Percentiles rank a stretch among this genome's conserved stretches.
phyloP scores from a whole-genome alignment of 2,113 vertebrate genomes.

The Microtus oregoni region DNA sequence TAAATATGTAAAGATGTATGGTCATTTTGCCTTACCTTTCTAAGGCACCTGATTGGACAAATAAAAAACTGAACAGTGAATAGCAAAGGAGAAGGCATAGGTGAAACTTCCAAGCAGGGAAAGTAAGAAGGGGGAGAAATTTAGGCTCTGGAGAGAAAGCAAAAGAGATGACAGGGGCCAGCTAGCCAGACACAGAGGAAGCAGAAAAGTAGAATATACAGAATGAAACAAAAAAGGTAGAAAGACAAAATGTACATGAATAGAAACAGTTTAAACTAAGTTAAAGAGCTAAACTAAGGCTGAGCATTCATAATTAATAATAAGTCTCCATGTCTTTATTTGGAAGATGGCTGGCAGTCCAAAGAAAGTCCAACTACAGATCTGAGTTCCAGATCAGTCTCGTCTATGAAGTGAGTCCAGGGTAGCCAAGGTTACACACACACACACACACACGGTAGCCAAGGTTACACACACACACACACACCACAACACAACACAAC shows the following conservation, averaged over 20 bases:
- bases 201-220: not conserved
- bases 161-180: not conserved
- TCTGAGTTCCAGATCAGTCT: not conserved
- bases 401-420: not conserved
- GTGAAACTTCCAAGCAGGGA: not conserved
- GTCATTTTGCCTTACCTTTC: too few species aligned
- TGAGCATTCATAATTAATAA: not conserved
- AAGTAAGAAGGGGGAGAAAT: not conserved
- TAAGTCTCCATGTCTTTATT: not conserved
- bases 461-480: too few species aligned
- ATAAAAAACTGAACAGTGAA: not conserved
- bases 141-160: not conserved
- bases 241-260: not conserved
- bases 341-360: not conserved
- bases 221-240: not conserved
- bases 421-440: not conserved
- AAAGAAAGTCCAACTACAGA: not conserved
- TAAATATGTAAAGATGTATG: too few species aligned
- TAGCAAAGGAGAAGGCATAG: not conserved
- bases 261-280: not conserved
- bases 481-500: too few species aligned
- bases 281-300: not conserved
- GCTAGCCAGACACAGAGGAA: not conserved
- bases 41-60: too few species aligned
- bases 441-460: too few species aligned